Evolutionary conservation across 2,797 vertebrate species (phyloP), one percentile per base, ranked within the genome.

Genomic region (Anas georgica): DNA sequence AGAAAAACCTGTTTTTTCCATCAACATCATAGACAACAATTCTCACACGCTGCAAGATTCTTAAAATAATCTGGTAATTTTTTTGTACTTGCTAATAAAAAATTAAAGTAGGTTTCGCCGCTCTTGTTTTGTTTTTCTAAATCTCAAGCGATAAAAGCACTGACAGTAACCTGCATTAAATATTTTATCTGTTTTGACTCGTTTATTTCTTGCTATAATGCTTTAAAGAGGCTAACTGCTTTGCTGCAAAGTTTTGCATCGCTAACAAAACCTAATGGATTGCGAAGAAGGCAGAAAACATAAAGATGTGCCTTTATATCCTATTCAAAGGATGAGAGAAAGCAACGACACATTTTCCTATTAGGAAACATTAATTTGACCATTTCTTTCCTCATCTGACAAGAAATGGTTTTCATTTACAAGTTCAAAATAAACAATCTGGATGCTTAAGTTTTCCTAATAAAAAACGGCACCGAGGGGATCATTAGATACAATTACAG

Each of bases 341-440:
- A 84, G 23, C 28, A 88, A 83, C n/a, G 86, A 45, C 18, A 84
- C 31, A 81, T 81, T 94, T 91, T 91, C 69, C 81, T 56, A 50
- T 37, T 7, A 94, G 77, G 59, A 88, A 90, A 81, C 41, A 88
- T 60, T 39, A 86, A 33, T 25, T 48, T 39, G 21, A 37, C 63
- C 41, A 88, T 76, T 91, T 90, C 29, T 90, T 86, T 52, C 33
- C 55, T 91, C 33, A 73, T 66, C 35, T 52, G 29, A 76, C n/a
- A 88, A 90, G 67, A 86, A 90, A 43, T 22, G 9, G 7, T 62
- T 90, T 83, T 64, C 39, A 90, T 63, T 92, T 69, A 79, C 25
- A 90, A 88, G n/a, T 1, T 37, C 21, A 68, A 70, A 94, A 87
- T 48, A 83, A 92, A 86, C 39, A 85, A 74, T n/a, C 28, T 78